Conservation (phyloP, 2,113 vertebrate species). For the Oryzias javanicus region DNA sequence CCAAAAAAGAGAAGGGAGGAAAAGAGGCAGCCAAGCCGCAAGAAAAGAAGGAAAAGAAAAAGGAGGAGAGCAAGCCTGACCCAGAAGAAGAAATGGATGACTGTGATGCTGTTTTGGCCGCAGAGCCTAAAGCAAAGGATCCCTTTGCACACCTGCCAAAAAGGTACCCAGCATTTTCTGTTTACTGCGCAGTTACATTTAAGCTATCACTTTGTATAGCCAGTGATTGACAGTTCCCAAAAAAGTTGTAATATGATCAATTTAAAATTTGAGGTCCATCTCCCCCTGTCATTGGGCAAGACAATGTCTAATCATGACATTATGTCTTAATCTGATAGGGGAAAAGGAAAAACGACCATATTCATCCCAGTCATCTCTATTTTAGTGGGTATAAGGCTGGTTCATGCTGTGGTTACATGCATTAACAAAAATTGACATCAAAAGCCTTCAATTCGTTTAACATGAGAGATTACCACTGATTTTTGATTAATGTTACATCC, state of each 20-base stretch:
- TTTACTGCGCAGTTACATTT: neutral
- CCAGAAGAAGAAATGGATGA: conserved; percentile 86
- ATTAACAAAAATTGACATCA: too few species aligned
- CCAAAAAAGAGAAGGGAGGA: conserved; percentile 84
- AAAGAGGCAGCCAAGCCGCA: conserved; percentile 79
- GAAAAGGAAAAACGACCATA: conserved; percentile 57
- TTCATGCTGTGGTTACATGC: conserved; percentile 69
- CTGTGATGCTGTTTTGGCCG: conserved; percentile 84
- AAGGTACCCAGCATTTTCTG: conserved; percentile 72
- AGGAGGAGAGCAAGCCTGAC: conserved; percentile 82
- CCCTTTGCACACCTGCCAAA: conserved; percentile 89
- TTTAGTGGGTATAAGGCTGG: conserved; percentile 66
- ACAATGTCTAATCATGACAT: conserved; percentile 65
- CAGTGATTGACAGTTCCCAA: too few species aligned
- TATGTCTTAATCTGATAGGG: conserved; percentile 68
- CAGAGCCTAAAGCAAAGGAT: conserved; percentile 89
- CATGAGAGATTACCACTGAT: neutral
- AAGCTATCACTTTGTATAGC: neutral
- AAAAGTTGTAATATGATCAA: neutral
- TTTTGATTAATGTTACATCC: too few species aligned
- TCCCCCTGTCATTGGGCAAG: conserved; percentile 70
- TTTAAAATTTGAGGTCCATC: too few species aligned
- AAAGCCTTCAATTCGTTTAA: neutral
- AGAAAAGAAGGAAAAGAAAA: conserved; percentile 83
- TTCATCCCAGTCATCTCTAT: conserved; percentile 71